Evolutionary conservation across 2,888 invertebrate genomes (phyloP).

Genomic region (Himalopsyche japonica): DNA sequence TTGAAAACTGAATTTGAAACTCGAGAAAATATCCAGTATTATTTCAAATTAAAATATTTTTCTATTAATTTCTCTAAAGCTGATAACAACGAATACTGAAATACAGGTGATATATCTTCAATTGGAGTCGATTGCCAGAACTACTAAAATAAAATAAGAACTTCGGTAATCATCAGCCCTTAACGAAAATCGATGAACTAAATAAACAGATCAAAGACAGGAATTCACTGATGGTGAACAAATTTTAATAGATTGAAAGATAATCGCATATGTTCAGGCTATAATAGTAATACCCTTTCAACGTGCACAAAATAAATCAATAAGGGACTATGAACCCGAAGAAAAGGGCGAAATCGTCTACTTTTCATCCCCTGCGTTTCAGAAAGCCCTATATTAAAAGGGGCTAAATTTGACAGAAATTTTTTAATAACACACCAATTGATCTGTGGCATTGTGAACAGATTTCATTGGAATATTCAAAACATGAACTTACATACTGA

Average conservation of each 20-base stretch:
- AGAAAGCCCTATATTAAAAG: background rate
- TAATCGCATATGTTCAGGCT: background rate
- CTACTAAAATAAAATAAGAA: background rate
- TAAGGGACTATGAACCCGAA: background rate
- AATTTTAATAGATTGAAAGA: background rate
- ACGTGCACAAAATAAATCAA: background rate
- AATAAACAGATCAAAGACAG: background rate
- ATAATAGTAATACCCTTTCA: background rate
- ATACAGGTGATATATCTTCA: too few relatives aligned
- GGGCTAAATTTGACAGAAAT: conserved; percentile 18
- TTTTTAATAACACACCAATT: background rate
- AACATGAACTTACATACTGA: conserved; percentile 4
- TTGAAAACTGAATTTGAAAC: too few relatives aligned
- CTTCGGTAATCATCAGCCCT: background rate
- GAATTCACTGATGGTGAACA: background rate
- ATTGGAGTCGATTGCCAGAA: background rate
- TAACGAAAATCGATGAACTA: background rate
- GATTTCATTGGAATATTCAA: conserved; percentile 5
- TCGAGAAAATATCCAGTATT: too few relatives aligned
- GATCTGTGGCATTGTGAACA: background rate
- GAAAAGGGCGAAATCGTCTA: background rate
- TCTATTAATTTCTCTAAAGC: too few relatives aligned
- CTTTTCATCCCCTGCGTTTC: conserved; percentile 10
- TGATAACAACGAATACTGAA: too few relatives aligned
- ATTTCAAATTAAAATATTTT: too few relatives aligned